A percentile compares a stretch with the other conserved stretches of the same genome.
These are phyloP conservation scores for Brachyalestes nurse DNA, from an alignment of 2,797 vertebrate species.

Conservation along the genomic window DNA sequence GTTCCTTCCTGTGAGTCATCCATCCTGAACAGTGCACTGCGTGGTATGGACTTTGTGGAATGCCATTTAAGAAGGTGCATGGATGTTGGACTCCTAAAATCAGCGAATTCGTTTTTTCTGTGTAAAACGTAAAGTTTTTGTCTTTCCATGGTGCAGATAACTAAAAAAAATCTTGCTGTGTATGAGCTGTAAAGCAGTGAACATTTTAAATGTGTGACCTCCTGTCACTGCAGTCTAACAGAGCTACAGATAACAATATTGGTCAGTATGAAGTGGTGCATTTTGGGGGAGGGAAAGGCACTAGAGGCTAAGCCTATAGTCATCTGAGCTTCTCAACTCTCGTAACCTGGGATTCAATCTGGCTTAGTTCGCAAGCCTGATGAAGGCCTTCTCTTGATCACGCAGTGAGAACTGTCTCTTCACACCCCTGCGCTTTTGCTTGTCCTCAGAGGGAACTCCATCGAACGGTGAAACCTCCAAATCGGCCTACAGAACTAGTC, in stretches of 20 bases:
- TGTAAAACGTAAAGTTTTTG: neutral
- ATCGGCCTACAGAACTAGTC: constrained; percentile 16
- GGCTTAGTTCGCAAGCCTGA: constrained; percentile 52
- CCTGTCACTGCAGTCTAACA: constrained; percentile 62
- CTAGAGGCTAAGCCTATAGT: constrained; percentile 70
- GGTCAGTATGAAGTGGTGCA: constrained; percentile 62
- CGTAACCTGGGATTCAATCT: constrained; percentile 65
- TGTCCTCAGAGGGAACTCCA: constrained; percentile 21
- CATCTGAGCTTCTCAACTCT: constrained; percentile 70
- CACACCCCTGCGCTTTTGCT: neutral
- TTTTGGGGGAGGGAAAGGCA: constrained; percentile 47
- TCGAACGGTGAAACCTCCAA: constrained; percentile 19
- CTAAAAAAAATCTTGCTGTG: neutral
- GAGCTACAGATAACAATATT: constrained; percentile 61
- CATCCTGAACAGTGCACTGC: constrained; percentile 34
- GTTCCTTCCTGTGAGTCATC: constrained; percentile 34
- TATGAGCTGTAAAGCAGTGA: neutral
- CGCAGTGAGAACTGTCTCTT: constrained; percentile 21
- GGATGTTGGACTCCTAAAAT: neutral
- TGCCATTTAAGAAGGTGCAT: constrained; percentile 14
- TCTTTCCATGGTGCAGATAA: neutral
- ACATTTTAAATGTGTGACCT: neutral
- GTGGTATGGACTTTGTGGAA: constrained; percentile 11
- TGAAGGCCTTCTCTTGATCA: constrained; percentile 26
- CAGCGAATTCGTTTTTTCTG: constrained; percentile 4